phyloP scores from a whole-genome alignment of 2,797 vertebrate genomes.

The Takifugu ocellatus region DNA sequence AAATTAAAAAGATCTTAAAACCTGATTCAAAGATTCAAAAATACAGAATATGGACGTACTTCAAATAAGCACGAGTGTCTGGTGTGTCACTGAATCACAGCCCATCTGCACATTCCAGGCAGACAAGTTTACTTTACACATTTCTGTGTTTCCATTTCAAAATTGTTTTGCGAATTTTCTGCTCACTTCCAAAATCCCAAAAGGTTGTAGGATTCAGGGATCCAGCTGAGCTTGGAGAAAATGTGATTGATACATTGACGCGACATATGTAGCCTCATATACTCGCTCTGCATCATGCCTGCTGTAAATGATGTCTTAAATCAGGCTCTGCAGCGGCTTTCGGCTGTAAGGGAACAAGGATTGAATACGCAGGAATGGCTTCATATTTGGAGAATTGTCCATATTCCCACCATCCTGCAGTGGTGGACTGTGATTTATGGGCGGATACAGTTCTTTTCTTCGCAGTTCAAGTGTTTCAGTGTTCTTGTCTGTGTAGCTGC shows the following conservation, averaged over 20 bases:
- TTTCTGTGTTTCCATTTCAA: background rate
- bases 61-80: slow-evolving; percentile 30
- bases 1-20: slow-evolving; percentile 28
- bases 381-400: too few relatives aligned
- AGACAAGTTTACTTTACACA: slow-evolving; percentile 20
- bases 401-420: background rate
- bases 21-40: slow-evolving; percentile 40
- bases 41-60: slow-evolving; percentile 27
- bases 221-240: too few relatives aligned
- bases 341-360: background rate
- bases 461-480: background rate
- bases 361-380: too few relatives aligned
- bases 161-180: too few relatives aligned
- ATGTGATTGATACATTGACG: too few relatives aligned
- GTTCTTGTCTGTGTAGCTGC: background rate
- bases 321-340: background rate
- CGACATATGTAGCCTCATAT: too few relatives aligned
- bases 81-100: slow-evolving; percentile 28
- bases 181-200: too few relatives aligned
- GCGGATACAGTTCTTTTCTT: background rate
- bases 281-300: background rate
- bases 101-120: slow-evolving; percentile 19
- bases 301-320: background rate
- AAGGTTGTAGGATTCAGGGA: too few relatives aligned
- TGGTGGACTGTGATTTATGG: background rate